Evolutionary conservation across 2,113 vertebrate species (phyloP).

Genomic region (Trinectes maculatus): DNA sequence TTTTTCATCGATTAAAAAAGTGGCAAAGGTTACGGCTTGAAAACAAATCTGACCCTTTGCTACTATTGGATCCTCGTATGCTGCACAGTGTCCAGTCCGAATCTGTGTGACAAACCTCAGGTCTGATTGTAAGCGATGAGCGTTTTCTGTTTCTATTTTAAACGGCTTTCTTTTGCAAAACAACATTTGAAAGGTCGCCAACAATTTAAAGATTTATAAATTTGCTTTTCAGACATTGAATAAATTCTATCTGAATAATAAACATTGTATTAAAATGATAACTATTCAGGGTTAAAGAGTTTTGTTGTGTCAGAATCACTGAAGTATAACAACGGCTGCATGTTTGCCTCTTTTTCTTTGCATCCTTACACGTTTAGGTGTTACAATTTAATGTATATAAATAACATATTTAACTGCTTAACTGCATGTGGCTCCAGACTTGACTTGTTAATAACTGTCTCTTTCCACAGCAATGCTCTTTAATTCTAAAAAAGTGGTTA

Average conservation of each 20-base stretch:
- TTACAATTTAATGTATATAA: too few species aligned
- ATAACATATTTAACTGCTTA: not conserved
- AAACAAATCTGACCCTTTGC: not conserved
- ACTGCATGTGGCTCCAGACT: too few species aligned
- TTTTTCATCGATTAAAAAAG: constrained; percentile 1
- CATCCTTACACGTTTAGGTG: too few species aligned
- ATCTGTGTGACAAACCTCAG: not conserved
- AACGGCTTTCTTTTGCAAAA: not conserved
- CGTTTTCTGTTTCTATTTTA: not conserved
- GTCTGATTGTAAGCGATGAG: not conserved
- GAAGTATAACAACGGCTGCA: too few species aligned
- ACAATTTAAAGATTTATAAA: too few species aligned
- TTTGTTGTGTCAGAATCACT: too few species aligned
- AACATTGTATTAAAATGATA: too few species aligned
- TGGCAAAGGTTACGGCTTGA: not conserved
- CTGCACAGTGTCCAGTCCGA: not conserved
- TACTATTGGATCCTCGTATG: not conserved
- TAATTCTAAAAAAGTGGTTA: not conserved
- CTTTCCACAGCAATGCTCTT: not conserved
- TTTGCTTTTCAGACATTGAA: too few species aligned
- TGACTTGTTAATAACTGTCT: not conserved
- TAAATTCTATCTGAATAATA: too few species aligned
- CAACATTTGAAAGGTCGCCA: too few species aligned
- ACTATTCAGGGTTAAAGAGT: too few species aligned
- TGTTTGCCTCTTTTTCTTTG: too few species aligned